phyloP scores from a whole-genome alignment of 2,888 invertebrate genomes.

The Patella caerulea region DNA sequence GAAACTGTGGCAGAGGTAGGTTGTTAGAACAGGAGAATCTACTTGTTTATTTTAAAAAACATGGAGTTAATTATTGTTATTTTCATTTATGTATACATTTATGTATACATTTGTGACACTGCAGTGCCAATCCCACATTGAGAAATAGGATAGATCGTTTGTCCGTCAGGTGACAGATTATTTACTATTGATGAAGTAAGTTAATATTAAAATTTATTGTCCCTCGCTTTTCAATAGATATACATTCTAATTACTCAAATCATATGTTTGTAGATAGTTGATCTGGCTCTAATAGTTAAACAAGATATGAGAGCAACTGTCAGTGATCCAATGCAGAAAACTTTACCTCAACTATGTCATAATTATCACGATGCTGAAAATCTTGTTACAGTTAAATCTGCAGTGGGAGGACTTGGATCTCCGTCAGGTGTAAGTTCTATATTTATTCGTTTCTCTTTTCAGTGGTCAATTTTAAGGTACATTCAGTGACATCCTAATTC shows the following conservation, averaged over 20 bases:
- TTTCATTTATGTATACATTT: too few relatives aligned
- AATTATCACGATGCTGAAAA: slow-evolving; percentile 38
- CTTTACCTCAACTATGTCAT: slow-evolving; percentile 37
- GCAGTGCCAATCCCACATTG: too few relatives aligned
- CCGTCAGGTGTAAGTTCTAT: not conserved
- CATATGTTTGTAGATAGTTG: slow-evolving; percentile 77
- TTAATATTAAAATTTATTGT: not conserved
- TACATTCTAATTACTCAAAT: not conserved
- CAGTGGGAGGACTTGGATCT: not conserved
- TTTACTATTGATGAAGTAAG: too few relatives aligned
- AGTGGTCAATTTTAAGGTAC: too few relatives aligned
- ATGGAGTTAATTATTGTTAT: too few relatives aligned
- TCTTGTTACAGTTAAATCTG: not conserved
- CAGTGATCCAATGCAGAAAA: slow-evolving; percentile 27
- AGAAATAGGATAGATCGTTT: too few relatives aligned
- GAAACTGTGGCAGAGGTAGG: slow-evolving; percentile 86
- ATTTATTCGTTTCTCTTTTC: not conserved
- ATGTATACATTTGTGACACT: too few relatives aligned
- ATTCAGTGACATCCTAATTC: too few relatives aligned
- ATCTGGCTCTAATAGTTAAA: slow-evolving; percentile 85
- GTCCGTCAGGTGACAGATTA: too few relatives aligned
- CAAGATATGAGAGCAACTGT: slow-evolving; percentile 75
- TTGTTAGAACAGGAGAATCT: not conserved
- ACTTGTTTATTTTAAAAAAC: too few relatives aligned
- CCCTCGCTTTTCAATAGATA: not conserved